Evolutionary conservation across 2,113 vertebrate genomes (phyloP), one percentile per base, ranked within the genome.

Genomic region (Micromys minutus): DNA sequence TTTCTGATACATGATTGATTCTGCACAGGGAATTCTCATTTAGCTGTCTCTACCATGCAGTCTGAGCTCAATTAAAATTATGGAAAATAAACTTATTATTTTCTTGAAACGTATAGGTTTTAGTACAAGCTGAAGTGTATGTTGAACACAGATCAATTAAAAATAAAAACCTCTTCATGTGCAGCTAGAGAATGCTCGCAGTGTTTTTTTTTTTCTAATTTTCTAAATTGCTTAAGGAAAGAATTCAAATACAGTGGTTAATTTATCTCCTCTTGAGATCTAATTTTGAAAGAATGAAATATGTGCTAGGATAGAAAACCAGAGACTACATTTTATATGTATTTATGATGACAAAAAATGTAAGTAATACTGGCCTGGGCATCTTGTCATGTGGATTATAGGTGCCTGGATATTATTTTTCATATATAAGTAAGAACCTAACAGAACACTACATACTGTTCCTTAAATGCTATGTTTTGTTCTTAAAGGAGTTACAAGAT

Each of bases 71-170:
- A 76, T 31, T 59, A 24, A 84, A 90, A 87, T 71, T 65, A 34
- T 61, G 22, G 19, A 94, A 96, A 83, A 85, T 65, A 87, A 80
- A 94, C 29, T 71, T 81, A 26, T 42, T 63, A 63, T 61, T 57
- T 84, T 91, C 17, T 79, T 89, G 67, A 76, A 77, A 86, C 34
- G 15, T 67, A 65, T 4, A 76, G 57, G 7, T 76, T 12, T 76
- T 2, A 39, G 42, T 36, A 86, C 24, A 90, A 80, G 93, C 71
- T 5, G 80, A 72, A 57, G 19, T 79, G 61, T 84, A n/a, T 71
- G 15, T 4, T 85, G 34, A 67, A 92, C 15, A 84, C 0, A 69
- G 57, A 79, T 71, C 75, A 50, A 75, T 91, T 89, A 69, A 94
- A 80, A 69, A 90, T 69, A 3, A 84, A 63, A 57, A 84, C 2